These are phyloP conservation scores for Drosophila histrio DNA, from an alignment of 2,888 invertebrate genomes.

Conservation along the genomic window DNA sequence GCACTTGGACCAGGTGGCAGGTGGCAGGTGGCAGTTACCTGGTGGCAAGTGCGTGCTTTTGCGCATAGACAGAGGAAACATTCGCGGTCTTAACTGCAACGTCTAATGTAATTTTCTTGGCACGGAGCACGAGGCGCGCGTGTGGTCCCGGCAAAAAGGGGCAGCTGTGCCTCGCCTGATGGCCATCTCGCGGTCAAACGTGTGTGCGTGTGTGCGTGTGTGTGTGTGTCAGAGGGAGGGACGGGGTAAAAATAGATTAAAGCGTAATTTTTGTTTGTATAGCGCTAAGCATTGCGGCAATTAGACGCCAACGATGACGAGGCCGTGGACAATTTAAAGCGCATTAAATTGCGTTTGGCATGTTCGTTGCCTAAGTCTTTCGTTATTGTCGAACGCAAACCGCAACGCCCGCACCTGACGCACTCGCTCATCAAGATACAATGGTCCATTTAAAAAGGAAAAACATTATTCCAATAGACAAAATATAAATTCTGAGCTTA, in stretches of 20 bases:
- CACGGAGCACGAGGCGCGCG: constrained; percentile 58
- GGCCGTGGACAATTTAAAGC: constrained; percentile 69
- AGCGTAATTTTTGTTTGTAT: constrained; percentile 81
- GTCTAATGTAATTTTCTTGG: constrained; percentile 79
- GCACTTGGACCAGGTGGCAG: constrained; percentile 42
- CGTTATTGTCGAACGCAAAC: constrained; percentile 35
- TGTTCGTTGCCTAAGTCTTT: constrained; percentile 74
- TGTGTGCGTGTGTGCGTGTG: constrained; percentile 30
- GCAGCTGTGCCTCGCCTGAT: constrained; percentile 22
- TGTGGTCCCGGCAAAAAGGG: constrained; percentile 43
- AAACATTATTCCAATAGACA: too few species aligned
- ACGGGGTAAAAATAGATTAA: constrained; percentile 75
- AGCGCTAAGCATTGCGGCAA: constrained; percentile 73
- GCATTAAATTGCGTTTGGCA: constrained; percentile 73
- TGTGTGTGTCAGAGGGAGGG: constrained; percentile 24
- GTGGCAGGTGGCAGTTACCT: constrained; percentile 1
- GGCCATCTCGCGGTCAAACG: too few species aligned
- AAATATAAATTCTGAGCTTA: too few species aligned
- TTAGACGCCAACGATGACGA: constrained; percentile 42
- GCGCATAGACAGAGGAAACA: constrained; percentile 17
- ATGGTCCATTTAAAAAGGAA: too few species aligned
- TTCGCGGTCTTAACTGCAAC: constrained; percentile 26
- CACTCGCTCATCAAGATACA: constrained; percentile 38
- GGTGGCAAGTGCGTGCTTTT: constrained; percentile 23
- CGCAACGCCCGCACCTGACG: constrained; percentile 38